Percentiles rank a stretch among this genome's conserved stretches.
These are phyloP conservation scores for Oncorhynchus mykiss DNA, from an alignment of 2,113 vertebrate genomes.

Conservation along the genomic window DNA sequence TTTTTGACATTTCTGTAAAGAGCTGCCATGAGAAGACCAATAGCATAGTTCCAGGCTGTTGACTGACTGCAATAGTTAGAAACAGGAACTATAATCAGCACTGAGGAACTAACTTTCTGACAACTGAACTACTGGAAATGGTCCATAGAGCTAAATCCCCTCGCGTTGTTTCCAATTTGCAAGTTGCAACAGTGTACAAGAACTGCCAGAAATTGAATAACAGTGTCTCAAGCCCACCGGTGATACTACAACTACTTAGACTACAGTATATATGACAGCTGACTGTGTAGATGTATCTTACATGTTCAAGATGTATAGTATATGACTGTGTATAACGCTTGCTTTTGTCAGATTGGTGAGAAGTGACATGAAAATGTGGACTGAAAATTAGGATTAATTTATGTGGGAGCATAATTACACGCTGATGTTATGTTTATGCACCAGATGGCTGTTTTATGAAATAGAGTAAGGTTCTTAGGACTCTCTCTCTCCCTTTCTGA, in stretches of 20 bases:
- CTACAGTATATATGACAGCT: background rate
- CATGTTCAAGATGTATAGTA: background rate
- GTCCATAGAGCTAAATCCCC: background rate
- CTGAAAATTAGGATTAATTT: too few relatives aligned
- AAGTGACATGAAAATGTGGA: too few relatives aligned
- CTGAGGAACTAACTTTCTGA: slow-evolving; percentile 10
- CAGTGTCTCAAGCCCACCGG: background rate
- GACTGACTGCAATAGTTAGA: slow-evolving; percentile 5
- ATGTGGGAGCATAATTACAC: too few relatives aligned
- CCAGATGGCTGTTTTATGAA: too few relatives aligned
- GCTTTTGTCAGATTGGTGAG: background rate
- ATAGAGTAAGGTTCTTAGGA: too few relatives aligned
- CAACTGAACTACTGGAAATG: background rate
- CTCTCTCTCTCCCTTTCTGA: too few relatives aligned
- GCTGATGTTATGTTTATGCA: too few relatives aligned
- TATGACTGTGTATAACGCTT: background rate
- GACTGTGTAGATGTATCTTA: background rate
- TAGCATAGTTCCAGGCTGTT: background rate
- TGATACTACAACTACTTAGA: background rate
- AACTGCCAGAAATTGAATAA: background rate
- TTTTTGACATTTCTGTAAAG: background rate
- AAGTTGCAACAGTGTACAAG: background rate
- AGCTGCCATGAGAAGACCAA: background rate
- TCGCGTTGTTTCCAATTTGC: background rate
- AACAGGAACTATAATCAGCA: slow-evolving; percentile 15